These are phyloP conservation scores for Eonycteris spelaea DNA, from an alignment of 2,113 vertebrate genomes.

Conservation along the genomic window DNA sequence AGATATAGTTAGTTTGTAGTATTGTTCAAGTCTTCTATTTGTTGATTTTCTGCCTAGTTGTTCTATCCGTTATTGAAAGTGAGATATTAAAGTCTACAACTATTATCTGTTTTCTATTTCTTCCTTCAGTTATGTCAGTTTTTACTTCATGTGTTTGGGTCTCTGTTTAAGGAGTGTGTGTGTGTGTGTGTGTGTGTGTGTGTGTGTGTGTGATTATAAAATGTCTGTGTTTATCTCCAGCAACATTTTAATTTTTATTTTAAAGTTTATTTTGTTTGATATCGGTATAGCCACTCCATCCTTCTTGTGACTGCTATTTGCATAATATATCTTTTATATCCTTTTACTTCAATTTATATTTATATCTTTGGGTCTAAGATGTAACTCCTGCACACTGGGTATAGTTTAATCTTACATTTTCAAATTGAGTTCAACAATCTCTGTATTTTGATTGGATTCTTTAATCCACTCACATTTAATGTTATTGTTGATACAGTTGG, in stretches of 20 bases:
- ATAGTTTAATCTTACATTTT: neutral
- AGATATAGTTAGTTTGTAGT: neutral
- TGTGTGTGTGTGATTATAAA: neutral
- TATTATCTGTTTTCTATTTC: neutral
- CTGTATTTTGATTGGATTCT: neutral
- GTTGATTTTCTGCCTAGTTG: neutral
- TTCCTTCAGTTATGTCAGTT: neutral
- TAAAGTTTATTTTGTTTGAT: neutral
- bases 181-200: neutral
- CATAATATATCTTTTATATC: too few species aligned
- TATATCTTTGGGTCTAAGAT: neutral
- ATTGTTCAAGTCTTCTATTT: neutral
- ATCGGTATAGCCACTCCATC: neutral
- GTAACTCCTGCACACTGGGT: neutral
- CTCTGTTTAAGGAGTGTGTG: neutral
- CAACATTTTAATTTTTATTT: neutral
- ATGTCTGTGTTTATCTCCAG: neutral
- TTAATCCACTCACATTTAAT: neutral
- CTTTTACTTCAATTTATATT: neutral
- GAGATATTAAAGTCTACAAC: neutral
- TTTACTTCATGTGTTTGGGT: neutral
- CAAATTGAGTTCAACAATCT: neutral
- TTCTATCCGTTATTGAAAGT: neutral
- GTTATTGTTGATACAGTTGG: neutral
- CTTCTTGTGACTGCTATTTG: neutral